Base-by-base conservation (phyloP, 2,113 vertebrate species). In the Anguilla japonica region DNA sequence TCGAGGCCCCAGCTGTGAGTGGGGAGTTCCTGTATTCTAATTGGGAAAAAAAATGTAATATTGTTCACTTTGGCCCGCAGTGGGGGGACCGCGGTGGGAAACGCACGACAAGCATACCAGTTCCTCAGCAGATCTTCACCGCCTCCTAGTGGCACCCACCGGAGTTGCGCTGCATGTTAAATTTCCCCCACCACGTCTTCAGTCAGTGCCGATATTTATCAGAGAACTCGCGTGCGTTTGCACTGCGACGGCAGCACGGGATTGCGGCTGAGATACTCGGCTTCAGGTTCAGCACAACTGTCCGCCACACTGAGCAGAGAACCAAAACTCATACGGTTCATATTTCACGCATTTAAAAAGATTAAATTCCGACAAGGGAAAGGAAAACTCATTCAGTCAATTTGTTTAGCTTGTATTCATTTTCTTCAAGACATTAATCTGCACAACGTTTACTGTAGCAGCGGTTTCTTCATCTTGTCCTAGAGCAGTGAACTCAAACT, bases 1-100 rank as follows among this genome's bases (percentile, higher is more conserved):
- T 83, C 22, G 40, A 83, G 41, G 20, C 15, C 71, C 41, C n/a
- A 0, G 6, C 40, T 83, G 60, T 22, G 56, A 40, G 56, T 6
- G 26, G 50, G 29, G 79, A 85, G 50, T 83, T 85, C 83, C 41
- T 86, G 63, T 75, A 89, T 84, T 16, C 83, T 89, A 79, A 89
- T 84, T 87, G 71, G 63, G 34, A 34, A 85, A 3, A 71, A 75
- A 82, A 56, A 78, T 67, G 67, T 9, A 39, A 75, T 75, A 75
- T 34, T 82, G 84, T 60, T 88, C 82, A 26, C 78, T 46, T 87
- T 89, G 80, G 83, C 86, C 50, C 39, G 39, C 40, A 13, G 29
- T 15, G 15, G 60, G 57, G 80, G 8, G 43, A 75, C 57, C 85
- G 85, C 63, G 57, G 29, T 20, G 75, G 56, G 26, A 53, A 67